Evolutionary conservation across 2,113 vertebrate genomes (phyloP).

Genomic region (Meriones unguiculatus): DNA sequence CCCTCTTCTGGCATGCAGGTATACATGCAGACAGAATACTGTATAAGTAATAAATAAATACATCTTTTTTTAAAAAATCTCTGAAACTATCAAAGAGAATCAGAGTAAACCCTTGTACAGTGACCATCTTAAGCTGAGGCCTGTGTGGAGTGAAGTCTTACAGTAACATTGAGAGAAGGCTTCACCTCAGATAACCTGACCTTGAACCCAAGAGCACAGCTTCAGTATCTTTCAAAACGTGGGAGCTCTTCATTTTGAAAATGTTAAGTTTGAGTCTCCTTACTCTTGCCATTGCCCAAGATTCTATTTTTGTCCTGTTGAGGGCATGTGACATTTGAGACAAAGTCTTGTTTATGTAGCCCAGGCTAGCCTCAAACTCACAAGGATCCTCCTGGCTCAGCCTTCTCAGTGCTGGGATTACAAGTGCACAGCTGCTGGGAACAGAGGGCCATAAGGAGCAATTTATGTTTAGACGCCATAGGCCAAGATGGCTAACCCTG

Average conservation of each 20-base stretch:
- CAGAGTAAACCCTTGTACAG: background rate
- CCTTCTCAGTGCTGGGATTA: background rate
- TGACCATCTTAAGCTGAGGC: background rate
- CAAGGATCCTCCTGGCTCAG: background rate
- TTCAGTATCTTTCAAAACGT: conserved; percentile 1
- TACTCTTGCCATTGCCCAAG: background rate
- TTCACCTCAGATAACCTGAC: background rate
- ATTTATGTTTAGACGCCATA: background rate
- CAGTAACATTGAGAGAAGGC: background rate
- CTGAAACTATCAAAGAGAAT: background rate
- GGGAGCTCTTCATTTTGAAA: background rate
- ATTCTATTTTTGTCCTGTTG: background rate
- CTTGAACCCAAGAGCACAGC: background rate
- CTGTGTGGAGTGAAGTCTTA: background rate
- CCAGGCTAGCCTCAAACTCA: background rate
- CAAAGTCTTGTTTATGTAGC: background rate
- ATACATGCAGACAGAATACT: too few species aligned
- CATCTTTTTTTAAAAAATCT: background rate
- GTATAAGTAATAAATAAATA: too few species aligned
- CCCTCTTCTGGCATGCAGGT: too few species aligned
- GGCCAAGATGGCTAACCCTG: background rate
- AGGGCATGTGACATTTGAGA: background rate
- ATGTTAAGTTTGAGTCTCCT: background rate
- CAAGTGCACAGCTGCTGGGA: background rate
- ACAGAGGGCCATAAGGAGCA: background rate